Percentiles rank a stretch among this genome's conserved stretches.
Conservation (phyloP, 1,140 invertebrate genomes). For the Bombus turneri region DNA sequence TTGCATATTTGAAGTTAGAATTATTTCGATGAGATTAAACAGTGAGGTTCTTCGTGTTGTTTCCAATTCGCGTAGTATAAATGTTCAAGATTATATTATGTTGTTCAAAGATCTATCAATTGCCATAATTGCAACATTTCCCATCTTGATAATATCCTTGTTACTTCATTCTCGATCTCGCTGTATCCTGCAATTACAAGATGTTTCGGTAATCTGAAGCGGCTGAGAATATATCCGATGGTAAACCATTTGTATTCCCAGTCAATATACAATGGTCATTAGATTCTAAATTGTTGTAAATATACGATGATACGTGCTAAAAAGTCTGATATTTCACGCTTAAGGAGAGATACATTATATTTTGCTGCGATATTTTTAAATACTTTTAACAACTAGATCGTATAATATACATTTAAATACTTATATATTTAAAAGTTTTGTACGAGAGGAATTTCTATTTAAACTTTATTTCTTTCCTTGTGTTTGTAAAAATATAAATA, state of each 20-base stretch:
- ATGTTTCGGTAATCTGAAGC: neutral
- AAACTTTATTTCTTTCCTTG: neutral
- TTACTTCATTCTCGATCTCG: neutral
- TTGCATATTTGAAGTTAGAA: neutral
- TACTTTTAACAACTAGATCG: no score
- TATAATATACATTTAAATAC: no score
- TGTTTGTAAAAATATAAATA: neutral
- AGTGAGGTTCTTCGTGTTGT: accelerated
- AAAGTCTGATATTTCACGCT: no score
- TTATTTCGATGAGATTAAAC: neutral
- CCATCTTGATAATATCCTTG: no score
- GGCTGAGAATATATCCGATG: no score
- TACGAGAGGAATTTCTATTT: neutral
- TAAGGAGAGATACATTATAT: no score
- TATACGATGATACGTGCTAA: no score
- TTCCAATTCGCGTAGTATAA: neutral
- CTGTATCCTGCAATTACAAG: neutral
- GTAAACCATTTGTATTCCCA: no score
- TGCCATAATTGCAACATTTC: neutral
- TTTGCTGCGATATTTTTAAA: no score
- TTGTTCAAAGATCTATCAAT: neutral
- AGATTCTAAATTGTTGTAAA: no score
- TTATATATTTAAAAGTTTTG: no score
- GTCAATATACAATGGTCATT: no score
- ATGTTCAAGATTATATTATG: neutral